Evolutionary conservation across 2,797 vertebrate genomes (phyloP).

Genomic region (Numenius phaeopus): DNA sequence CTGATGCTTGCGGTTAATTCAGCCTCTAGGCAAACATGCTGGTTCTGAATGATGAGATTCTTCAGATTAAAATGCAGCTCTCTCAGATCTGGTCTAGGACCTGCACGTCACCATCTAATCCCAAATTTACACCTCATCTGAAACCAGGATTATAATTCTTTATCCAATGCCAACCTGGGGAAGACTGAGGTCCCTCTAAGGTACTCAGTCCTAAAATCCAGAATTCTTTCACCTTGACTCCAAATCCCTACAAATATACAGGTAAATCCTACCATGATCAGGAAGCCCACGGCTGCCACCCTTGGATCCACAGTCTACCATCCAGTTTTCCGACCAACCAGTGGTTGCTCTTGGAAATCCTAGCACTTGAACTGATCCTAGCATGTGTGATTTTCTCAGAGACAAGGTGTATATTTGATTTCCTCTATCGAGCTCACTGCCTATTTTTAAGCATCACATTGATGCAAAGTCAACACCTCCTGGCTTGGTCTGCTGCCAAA

Average conservation of each 20-base stretch:
- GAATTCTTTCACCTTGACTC: not conserved
- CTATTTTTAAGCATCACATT: not conserved
- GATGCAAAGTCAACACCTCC: not conserved
- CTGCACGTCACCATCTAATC: not conserved
- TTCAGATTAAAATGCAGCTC: not conserved
- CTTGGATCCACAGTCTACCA: not conserved
- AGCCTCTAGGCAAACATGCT: not conserved
- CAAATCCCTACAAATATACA: not conserved
- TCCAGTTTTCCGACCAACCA: not conserved
- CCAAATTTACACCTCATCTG: not conserved
- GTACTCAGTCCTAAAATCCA: not conserved
- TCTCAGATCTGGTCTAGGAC: not conserved
- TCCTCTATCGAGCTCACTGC: not conserved
- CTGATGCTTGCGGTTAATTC: not conserved
- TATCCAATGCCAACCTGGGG: not conserved
- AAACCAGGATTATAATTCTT: not conserved
- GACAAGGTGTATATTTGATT: not conserved
- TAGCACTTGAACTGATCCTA: not conserved
- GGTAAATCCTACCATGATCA: not conserved
- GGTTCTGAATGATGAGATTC: not conserved
- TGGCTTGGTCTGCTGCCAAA: not conserved
- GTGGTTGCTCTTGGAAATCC: not conserved
- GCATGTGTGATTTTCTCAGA: not conserved
- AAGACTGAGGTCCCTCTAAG: not conserved
- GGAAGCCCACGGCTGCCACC: not conserved